phyloP scores from a whole-genome alignment of 2,888 invertebrate genomes.

The Drosophila affinis region DNA sequence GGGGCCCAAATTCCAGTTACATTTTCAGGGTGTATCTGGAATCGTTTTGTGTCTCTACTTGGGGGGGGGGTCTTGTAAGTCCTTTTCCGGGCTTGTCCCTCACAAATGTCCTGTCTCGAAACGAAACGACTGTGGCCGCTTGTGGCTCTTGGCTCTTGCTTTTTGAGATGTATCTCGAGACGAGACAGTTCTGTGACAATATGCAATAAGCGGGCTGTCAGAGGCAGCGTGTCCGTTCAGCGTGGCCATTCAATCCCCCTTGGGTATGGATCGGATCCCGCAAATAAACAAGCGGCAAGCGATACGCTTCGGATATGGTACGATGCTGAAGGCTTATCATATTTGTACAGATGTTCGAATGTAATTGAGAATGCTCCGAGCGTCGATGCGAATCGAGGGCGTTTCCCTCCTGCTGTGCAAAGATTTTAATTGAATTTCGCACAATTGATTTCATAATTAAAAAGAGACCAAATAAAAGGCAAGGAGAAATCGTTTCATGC shows the following conservation, averaged over 20 bases:
- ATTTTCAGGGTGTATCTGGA: neutral
- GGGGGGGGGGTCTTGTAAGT: conserved; percentile 27
- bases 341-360: conserved; percentile 35
- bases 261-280: conserved; percentile 5
- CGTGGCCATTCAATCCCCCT: conserved; percentile 14
- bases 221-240: conserved; percentile 33
- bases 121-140: conserved; percentile 45
- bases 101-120: conserved; percentile 53
- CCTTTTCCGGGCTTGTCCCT: conserved; percentile 4
- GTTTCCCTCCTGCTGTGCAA: conserved; percentile 8
- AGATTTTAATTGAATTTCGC: conserved; percentile 55
- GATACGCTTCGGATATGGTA: neutral
- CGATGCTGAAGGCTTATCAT: conserved; percentile 17
- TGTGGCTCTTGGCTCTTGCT: conserved; percentile 43
- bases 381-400: neutral
- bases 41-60: conserved; percentile 11
- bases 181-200: conserved; percentile 61
- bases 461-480: neutral
- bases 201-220: conserved; percentile 76
- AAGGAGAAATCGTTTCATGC: conserved; percentile 16
- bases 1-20: conserved; percentile 20
- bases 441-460: conserved; percentile 56
- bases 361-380: conserved; percentile 27
- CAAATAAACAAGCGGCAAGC: conserved; percentile 36
- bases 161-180: conserved; percentile 36